Percentiles rank a stretch among this genome's conserved stretches.
Conservation (phyloP, 2,888 invertebrate species). For the Plagiodera versicolora region DNA sequence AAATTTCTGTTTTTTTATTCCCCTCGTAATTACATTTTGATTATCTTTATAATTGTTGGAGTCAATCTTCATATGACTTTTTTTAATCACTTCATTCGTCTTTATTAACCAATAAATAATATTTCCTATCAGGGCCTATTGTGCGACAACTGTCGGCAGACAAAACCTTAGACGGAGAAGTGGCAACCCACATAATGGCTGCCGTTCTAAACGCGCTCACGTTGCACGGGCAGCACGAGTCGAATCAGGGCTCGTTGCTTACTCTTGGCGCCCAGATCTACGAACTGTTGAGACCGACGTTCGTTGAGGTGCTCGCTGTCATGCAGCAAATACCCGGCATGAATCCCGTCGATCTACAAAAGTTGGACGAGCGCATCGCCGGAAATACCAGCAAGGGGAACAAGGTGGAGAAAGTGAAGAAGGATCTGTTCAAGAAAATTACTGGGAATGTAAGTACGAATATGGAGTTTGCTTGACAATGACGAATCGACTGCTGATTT, state of each 20-base stretch:
- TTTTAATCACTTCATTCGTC: no score
- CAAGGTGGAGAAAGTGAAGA: conserved; percentile 86
- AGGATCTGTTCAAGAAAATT: conserved; percentile 87
- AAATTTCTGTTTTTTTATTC: no score
- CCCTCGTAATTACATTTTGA: no score
- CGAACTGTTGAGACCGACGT: conserved; percentile 77
- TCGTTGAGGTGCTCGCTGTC: conserved; percentile 69
- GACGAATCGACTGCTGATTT: no score
- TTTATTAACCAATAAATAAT: no score
- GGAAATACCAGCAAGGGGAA: conserved; percentile 68
- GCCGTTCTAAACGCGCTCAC: conserved; percentile 74
- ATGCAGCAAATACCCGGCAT: conserved; percentile 83
- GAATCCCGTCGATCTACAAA: conserved; percentile 77
- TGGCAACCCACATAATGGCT: conserved; percentile 74
- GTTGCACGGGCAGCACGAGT: conserved; percentile 87
- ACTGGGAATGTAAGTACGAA: conserved; percentile 73
- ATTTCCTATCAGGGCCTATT: conserved; percentile 61
- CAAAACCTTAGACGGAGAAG: conserved; percentile 65
- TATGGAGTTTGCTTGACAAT: no score
- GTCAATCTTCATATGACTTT: no score
- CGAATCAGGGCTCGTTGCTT: conserved; percentile 79
- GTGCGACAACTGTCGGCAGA: conserved; percentile 67
- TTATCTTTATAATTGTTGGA: no score
- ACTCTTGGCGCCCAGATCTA: conserved; percentile 84
- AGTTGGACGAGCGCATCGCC: conserved; percentile 82